These are phyloP conservation scores for Clistopyga incitator DNA, from an alignment of 2,888 invertebrate genomes.

Conservation along the genomic window DNA sequence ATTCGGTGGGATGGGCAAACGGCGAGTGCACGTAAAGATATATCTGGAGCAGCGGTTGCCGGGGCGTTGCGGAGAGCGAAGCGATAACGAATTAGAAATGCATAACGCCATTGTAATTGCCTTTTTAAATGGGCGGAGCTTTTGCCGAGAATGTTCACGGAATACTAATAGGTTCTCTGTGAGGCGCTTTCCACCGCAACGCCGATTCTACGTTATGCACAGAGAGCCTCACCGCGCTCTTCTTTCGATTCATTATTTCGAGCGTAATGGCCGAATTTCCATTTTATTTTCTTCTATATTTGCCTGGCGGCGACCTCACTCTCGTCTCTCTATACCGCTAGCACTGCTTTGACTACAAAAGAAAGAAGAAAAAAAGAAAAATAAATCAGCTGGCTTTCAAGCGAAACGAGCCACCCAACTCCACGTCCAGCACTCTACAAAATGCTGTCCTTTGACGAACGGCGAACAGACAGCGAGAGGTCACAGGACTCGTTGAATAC, in stretches of 20 bases:
- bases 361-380: constrained; percentile 16
- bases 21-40: constrained; percentile 7
- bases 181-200: constrained; percentile 5
- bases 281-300: constrained; percentile 50
- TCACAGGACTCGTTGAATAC: constrained; percentile 35
- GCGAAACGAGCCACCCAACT: constrained; percentile 9
- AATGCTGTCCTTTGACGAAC: constrained; percentile 24
- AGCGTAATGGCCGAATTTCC: constrained; percentile 59
- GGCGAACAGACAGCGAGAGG: neutral
- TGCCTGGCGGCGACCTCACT: neutral
- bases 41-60: constrained; percentile 6
- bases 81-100: constrained; percentile 67
- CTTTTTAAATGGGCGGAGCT: constrained; percentile 62
- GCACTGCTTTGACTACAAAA: constrained; percentile 37
- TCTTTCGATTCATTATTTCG: constrained; percentile 56
- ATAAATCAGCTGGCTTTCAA: constrained; percentile 15
- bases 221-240: constrained; percentile 20
- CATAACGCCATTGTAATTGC: constrained; percentile 68
- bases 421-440: neutral
- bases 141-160: constrained; percentile 46
- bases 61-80: constrained; percentile 1
- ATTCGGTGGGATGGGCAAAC: constrained; percentile 24
- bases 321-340: neutral
- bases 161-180: constrained; percentile 56
- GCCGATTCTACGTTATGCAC: constrained; percentile 16